A percentile compares a stretch with the other conserved stretches of the same genome.
phyloP scores from a whole-genome alignment of 2,113 vertebrate species.

The Gopherus flavomarginatus region DNA sequence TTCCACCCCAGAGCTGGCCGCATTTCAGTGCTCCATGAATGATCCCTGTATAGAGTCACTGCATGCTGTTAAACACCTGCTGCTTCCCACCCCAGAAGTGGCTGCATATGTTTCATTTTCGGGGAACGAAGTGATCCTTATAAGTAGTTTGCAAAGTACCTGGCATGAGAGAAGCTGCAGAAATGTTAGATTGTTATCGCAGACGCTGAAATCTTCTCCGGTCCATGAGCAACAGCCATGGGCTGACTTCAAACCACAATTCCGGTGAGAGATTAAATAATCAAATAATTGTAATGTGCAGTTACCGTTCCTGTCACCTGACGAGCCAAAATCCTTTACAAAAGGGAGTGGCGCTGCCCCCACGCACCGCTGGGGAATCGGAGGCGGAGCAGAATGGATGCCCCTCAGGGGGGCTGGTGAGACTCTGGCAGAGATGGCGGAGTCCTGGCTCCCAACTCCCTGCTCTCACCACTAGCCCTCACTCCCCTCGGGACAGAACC shows the following conservation, averaged over 20 bases:
- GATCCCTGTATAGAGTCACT: background rate
- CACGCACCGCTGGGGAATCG: background rate
- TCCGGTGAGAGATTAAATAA: background rate
- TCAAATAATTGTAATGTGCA: background rate
- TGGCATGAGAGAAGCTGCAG: background rate
- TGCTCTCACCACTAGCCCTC: background rate
- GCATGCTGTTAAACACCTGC: background rate
- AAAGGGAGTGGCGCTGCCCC: background rate
- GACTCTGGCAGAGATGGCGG: background rate
- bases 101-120: background rate
- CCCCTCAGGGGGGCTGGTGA: background rate
- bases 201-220: background rate
- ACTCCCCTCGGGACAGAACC: background rate
- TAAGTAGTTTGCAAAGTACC: background rate
- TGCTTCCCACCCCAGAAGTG: background rate
- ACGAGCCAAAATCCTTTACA: background rate
- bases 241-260: background rate
- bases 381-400: background rate
- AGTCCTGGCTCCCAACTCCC: background rate
- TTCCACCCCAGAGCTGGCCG: background rate
- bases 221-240: background rate
- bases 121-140: background rate
- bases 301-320: background rate
- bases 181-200: background rate
- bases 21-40: background rate